These are phyloP conservation scores for Sebastes nivosus DNA, from an alignment of 2,797 vertebrate species.

Conservation along the genomic window DNA sequence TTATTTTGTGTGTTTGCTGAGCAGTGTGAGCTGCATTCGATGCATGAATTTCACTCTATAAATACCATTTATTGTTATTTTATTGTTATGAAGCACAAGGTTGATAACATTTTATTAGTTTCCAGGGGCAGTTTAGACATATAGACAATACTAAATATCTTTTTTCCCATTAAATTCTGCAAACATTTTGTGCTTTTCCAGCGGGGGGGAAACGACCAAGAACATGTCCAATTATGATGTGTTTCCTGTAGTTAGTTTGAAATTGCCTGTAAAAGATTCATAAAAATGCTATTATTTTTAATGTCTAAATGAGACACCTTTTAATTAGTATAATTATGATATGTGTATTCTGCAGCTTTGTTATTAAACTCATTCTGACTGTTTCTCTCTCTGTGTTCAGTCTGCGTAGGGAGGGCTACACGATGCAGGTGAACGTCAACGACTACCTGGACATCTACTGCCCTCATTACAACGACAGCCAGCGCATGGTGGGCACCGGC, in stretches of 20 bases:
- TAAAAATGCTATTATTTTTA: background rate
- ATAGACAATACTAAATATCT: background rate
- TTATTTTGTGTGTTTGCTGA: background rate
- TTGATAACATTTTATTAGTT: background rate
- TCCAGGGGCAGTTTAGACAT: background rate
- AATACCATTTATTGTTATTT: background rate
- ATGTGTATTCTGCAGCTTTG: background rate
- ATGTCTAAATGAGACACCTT: background rate
- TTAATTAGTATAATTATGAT: background rate
- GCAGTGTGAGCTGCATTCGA: background rate
- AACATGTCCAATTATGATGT: background rate
- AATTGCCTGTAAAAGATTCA: background rate
- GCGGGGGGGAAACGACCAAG: background rate
- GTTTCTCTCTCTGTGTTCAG: slow-evolving; percentile 67
- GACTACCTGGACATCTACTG: slow-evolving; percentile 97
- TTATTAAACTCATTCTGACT: slow-evolving; percentile 29
- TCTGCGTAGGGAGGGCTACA: slow-evolving; percentile 91
- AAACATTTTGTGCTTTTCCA: background rate
- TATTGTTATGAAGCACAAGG: background rate
- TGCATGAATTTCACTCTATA: background rate
- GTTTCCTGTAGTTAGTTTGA: background rate
- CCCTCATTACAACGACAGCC: slow-evolving; percentile 89
- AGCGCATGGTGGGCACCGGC: slow-evolving; percentile 73
- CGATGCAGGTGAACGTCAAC: slow-evolving; percentile 93
- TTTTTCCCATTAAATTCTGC: background rate